Evolutionary conservation across 1,140 invertebrate species (phyloP).

Genomic region (Cotesia typhae): DNA sequence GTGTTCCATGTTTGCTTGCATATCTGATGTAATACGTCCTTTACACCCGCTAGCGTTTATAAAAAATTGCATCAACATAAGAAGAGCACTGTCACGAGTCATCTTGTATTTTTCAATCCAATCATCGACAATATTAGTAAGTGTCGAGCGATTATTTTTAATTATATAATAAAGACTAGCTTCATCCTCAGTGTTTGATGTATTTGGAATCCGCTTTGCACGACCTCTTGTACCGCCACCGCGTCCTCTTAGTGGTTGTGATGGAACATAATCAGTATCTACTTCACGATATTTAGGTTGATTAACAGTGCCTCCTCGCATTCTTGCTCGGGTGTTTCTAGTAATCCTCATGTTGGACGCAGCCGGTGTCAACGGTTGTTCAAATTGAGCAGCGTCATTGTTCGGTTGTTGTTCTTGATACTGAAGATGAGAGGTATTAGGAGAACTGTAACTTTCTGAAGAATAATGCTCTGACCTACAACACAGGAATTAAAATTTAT

Average conservation of each 20-base stretch:
- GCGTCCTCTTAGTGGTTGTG: conserved; percentile 29
- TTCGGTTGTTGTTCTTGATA: conserved; percentile 54
- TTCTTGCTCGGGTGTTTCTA: conserved; percentile 62
- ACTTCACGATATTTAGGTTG: conserved; percentile 64
- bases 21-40: conserved; percentile 91
- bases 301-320: conserved; percentile 59
- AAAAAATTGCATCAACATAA: conserved; percentile 98
- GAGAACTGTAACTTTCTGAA: conserved; percentile 58
- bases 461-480: conserved; percentile 60
- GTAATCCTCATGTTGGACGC: conserved; percentile 66
- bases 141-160: conserved; percentile 78
- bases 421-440: conserved; percentile 56
- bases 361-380: conserved; percentile 63
- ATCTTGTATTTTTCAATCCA: conserved; percentile 98
- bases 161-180: conserved; percentile 84
- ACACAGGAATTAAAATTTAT: conserved; percentile 32
- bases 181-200: conserved; percentile 76
- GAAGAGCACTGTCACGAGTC: conserved; percentile 87
- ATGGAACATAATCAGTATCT: conserved; percentile 58
- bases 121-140: conserved; percentile 94
- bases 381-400: conserved; percentile 54
- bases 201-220: conserved; percentile 59
- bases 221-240: conserved; percentile 60
- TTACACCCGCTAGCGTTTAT: conserved; percentile 97
- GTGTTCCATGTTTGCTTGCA: conserved; percentile 92